Base-by-base conservation (phyloP, 2,113 vertebrate genomes). In the Zapus hudsonius region DNA sequence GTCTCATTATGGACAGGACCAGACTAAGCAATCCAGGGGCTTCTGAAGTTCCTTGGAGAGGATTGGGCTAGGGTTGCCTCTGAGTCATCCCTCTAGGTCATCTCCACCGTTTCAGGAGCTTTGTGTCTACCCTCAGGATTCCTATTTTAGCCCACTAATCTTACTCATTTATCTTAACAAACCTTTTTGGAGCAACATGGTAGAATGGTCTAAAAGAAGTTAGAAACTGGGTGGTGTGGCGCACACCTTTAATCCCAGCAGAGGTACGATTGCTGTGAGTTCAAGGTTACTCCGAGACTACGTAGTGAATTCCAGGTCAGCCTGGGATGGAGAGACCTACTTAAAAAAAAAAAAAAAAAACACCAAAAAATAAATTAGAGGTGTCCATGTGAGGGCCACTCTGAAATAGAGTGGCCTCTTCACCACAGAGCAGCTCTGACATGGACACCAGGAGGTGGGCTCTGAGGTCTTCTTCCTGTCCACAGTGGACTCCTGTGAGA, bases 341-440 rank as follows among this genome's bases (percentile, higher is more conserved):
- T n/a, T n/a, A n/a, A n/a, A n/a, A n/a, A n/a, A n/a, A n/a, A n/a
- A n/a, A n/a, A n/a, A n/a, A n/a, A n/a, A n/a, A n/a, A n/a, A n/a
- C n/a, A n/a, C n/a, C n/a, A n/a, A n/a, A 40, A 57, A 78, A 80
- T 80, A 52, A 94, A 23, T n/a, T 70, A 63, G 72, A 85, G 64
- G 61, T 64, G 36, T 44, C 61, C 44, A 47, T 10, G 16, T 7
- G 4, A 22, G 47, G 61, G 36, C 47, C 66, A 40, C 63, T 87
- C 40, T 59, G 80, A 33, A 91, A 19, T 0, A 0, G 12, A 23
- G 59, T 82, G 31, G 57, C 67, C 66, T 89, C 44, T 42, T 69
- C 11, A 5, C 40, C 12, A 10, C 29, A 25, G 31, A 33, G 47
- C 16, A 38, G 57, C 57, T 74, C 73, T 74, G 80, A n/a, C n/a